These are phyloP conservation scores for Anisognathus igniventris DNA, from an alignment of 2,797 vertebrate genomes.

Conservation along the genomic window DNA sequence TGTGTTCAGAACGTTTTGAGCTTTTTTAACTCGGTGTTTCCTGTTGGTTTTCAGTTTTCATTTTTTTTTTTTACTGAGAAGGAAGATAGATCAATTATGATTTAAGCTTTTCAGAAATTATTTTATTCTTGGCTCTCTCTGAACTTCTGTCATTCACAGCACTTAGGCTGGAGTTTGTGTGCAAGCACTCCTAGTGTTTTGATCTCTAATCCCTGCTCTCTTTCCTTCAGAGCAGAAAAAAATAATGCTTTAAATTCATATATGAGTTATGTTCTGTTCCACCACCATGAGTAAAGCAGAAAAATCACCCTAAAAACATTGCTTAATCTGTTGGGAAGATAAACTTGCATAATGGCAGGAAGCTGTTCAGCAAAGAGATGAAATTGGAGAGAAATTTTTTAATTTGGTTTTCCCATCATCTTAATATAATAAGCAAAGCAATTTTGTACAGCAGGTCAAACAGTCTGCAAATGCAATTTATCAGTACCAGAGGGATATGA, in stretches of 20 bases:
- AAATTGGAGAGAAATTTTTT: not conserved
- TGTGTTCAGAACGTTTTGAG: not conserved
- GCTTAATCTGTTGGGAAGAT: not conserved
- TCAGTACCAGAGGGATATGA: not conserved
- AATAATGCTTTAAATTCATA: not conserved
- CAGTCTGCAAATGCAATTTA: not conserved
- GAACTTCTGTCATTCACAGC: not conserved
- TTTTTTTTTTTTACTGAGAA: not conserved
- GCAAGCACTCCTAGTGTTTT: not conserved
- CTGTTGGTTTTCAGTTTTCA: not conserved
- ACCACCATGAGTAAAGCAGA: not conserved
- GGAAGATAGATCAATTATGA: not conserved
- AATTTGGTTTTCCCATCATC: not conserved
- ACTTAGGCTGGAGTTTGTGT: not conserved
- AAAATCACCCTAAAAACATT: not conserved
- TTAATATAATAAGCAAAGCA: not conserved
- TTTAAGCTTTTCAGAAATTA: not conserved
- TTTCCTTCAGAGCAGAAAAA: not conserved
- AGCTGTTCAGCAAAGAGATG: not conserved
- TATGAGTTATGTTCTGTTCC: not conserved
- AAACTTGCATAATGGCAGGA: not conserved
- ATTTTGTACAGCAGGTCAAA: not conserved
- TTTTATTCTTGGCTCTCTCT: not conserved
- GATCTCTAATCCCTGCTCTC: not conserved
- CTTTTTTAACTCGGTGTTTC: not conserved